Percentiles rank a stretch among this genome's conserved stretches.
phyloP scores from a whole-genome alignment of 30 jellyfish, hydroid and myxozoan genomes.

The Chironex yamaguchii region DNA sequence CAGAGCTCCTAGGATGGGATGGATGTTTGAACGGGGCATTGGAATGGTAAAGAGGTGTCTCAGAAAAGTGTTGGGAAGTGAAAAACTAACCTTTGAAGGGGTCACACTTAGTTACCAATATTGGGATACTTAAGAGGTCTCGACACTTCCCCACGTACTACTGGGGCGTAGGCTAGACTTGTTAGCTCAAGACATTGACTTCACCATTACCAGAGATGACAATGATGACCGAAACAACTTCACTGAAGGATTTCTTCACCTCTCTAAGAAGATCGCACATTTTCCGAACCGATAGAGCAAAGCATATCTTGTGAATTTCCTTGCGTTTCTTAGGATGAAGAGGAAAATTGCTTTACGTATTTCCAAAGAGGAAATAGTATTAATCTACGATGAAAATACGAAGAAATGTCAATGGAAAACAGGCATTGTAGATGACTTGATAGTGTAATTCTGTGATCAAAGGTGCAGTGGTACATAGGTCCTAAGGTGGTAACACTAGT shows the following conservation, averaged over 20 bases:
- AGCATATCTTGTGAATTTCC: constrained; percentile 16
- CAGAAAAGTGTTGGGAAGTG: too few relatives aligned
- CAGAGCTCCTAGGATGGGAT: too few relatives aligned
- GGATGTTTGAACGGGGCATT: too few relatives aligned
- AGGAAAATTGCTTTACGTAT: background rate
- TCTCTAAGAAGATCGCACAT: background rate
- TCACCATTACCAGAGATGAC: too few relatives aligned
- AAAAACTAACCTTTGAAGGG: too few relatives aligned
- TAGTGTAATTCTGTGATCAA: constrained; percentile 13
- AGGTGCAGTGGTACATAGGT: constrained; percentile 7
- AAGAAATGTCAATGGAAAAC: constrained; percentile 18
- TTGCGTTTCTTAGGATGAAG: constrained; percentile 4
- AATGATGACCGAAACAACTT: too few relatives aligned
- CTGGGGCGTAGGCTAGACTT: too few relatives aligned
- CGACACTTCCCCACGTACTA: too few relatives aligned
- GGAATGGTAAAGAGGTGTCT: too few relatives aligned
- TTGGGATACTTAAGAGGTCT: too few relatives aligned
- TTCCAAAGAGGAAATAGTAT: constrained; percentile 12
- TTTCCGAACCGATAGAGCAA: constrained; percentile 19
- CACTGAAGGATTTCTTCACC: constrained; percentile 10
- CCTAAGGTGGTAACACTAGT: constrained; percentile 24
- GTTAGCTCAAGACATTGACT: too few relatives aligned
- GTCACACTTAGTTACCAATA: too few relatives aligned
- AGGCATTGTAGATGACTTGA: constrained; percentile 37
- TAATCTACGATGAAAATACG: constrained; percentile 4